Base-by-base conservation (phyloP, 30 jellyfish, hydroid and myxozoan species). In the Hydractinia echinata region DNA sequence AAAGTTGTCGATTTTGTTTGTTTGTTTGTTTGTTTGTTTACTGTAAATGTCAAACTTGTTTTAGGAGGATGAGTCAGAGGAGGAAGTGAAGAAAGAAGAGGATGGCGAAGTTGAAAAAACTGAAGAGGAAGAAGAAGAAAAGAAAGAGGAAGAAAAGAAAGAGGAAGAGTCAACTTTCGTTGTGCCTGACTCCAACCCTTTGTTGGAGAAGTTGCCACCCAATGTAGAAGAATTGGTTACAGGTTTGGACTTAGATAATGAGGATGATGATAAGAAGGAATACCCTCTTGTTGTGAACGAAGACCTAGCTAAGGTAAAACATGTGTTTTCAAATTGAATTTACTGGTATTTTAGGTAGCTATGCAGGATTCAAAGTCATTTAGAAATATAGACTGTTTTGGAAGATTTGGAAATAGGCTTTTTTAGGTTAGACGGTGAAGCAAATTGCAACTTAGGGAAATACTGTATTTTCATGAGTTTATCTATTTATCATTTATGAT, bases 121-220 rank as follows among this genome's bases (percentile, higher is more conserved):
- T 20, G 78, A 51, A 53, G 83, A 72, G 54, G 89, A 81, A 15
- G 88, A 79, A 49, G 89, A 60, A 77, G 54, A 53, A 50, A 49
- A 21, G 71, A 58, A 54, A 83, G 14, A 50, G 51, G 84, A 20
- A 48, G 79, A 30, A 81, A 51, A 50, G 18, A 69, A 84, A 60
- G 14, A 79, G 6, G 71, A 86, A 51, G 18, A 53, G 73, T 76
- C 51, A 10, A 81, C 50, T 14, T 55, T 60, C 3, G 51, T 67
- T 10, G 53, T 89, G 71, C 96, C 96, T 11, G 84, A 60, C 54
- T 88, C 72, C 68, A 89, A 89, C 58, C 96, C 96, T 15, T 14
- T 89, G 51, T 82, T 83, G 10, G 44, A 66, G 4, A 51, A 11
- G 30, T 78, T 89, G 69, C 96, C 96, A 56, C 77, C 61, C 15